Percentiles rank a stretch among this genome's conserved stretches.
phyloP scores from a whole-genome alignment of 2,113 vertebrate genomes.

The Xenopus laevis region DNA sequence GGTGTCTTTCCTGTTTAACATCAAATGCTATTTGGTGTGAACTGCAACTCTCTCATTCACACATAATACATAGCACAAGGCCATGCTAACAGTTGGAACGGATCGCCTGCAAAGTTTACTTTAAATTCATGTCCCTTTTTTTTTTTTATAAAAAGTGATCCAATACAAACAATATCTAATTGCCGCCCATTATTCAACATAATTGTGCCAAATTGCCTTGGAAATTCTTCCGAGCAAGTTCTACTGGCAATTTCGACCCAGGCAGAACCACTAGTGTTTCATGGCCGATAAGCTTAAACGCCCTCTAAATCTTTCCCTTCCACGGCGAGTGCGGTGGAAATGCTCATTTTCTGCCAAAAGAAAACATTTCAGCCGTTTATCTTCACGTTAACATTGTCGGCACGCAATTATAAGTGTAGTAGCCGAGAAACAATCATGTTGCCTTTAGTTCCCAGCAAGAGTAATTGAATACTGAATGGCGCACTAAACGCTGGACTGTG shows the following conservation, averaged over 20 bases:
- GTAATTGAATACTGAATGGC: constrained; percentile 73
- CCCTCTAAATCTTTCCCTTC: constrained; percentile 28
- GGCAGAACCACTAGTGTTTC: neutral
- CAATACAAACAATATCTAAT: no score
- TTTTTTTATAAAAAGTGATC: no score
- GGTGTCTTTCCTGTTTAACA: no score
- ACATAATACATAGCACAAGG: no score
- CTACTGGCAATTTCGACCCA: neutral
- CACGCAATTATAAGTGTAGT: constrained; percentile 52
- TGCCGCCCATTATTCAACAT: no score
- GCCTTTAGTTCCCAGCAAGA: constrained; percentile 67
- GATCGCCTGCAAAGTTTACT: no score
- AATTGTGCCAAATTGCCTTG: no score
- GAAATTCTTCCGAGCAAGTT: neutral
- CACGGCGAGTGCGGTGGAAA: constrained; percentile 39
- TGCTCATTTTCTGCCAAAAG: constrained; percentile 46
- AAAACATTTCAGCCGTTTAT: constrained; percentile 25
- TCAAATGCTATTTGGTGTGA: no score
- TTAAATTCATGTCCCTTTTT: no score
- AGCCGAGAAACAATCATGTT: constrained; percentile 67
- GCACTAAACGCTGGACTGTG: constrained; percentile 68
- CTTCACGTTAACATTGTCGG: constrained; percentile 53
- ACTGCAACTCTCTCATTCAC: no score
- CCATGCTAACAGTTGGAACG: no score
- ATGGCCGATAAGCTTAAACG: constrained; percentile 2